Base-by-base conservation (phyloP, 1,140 invertebrate species). In the Hetaerina americana region DNA sequence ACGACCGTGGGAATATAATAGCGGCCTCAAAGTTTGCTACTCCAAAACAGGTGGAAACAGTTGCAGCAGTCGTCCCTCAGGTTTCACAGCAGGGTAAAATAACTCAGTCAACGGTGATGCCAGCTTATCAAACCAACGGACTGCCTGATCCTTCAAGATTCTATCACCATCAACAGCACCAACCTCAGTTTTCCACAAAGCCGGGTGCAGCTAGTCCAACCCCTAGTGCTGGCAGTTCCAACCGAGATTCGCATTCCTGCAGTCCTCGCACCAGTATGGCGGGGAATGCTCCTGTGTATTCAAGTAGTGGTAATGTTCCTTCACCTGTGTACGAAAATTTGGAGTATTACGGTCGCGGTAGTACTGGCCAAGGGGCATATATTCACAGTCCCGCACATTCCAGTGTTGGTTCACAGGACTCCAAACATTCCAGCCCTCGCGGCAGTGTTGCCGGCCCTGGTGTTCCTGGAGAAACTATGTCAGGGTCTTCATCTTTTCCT, bases 291-390 rank as follows among this genome's bases (percentile, higher is more conserved):
- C 76, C 76, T 15, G 72, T 28, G 57, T 77, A 74, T 29, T 49
- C 28, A n/a, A 82, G 81, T 69, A 79, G 80, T 75, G 77, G 81
- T 66, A 81, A 81, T 68, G 81, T 78, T 75, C 78, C 77, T 72
- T 85, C 84, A 69, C 89, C 87, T 27, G 88, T 93, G 26, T 93
- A 93, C 79, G 91, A 93, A 79, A 93, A 93, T 80, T 85, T 92
- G 57, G 90, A 92, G 73, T 91, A 90, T 79, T 92, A 91, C 81
- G 82, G 84, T 12, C 79, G 80, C 66, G 77, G 81, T 15, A 76
- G 40, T 67, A 81, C 82, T 5, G 79, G 81, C 15, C 85, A 86
- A 73, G 73, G 74, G 22, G 26, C n/a, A n/a, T 69, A 71, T 68
- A 10, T 79, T 70, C 79, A 77, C 26, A 83, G 82, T 74, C 80